These are phyloP conservation scores for Hephaestus fuliginosus DNA, from an alignment of 2,797 vertebrate species.

Conservation along the genomic window DNA sequence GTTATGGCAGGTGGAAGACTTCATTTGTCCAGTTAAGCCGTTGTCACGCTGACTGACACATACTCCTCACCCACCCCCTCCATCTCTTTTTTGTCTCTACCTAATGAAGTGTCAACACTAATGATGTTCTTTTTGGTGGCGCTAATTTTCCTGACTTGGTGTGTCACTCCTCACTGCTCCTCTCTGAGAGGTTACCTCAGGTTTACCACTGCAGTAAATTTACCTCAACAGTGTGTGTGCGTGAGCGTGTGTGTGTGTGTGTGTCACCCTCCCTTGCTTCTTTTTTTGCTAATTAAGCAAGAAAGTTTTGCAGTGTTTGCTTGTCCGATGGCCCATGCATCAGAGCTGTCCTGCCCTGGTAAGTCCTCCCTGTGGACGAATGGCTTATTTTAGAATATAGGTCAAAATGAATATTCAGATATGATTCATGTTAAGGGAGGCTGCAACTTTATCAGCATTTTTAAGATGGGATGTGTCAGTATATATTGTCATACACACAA, in stretches of 20 bases:
- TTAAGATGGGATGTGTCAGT: not conserved
- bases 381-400: constrained; percentile 66
- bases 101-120: constrained; percentile 66
- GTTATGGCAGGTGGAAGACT: constrained; percentile 42
- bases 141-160: constrained; percentile 57
- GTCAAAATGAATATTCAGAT: constrained; percentile 67
- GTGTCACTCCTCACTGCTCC: constrained; percentile 48
- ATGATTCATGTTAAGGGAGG: constrained; percentile 36
- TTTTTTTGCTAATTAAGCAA: constrained; percentile 64
- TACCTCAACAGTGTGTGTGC: constrained; percentile 7
- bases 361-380: constrained; percentile 44
- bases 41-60: constrained; percentile 42
- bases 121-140: constrained; percentile 55
- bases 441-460: constrained; percentile 15
- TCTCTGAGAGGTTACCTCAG: constrained; percentile 49
- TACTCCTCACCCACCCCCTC: constrained; percentile 21
- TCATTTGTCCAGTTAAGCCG: constrained; percentile 54
- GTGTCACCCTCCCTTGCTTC: constrained; percentile 12
- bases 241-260: not conserved
- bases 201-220: constrained; percentile 42
- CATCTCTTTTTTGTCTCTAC: constrained; percentile 12
- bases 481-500: not conserved
- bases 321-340: constrained; percentile 59
- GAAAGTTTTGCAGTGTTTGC: constrained; percentile 66
- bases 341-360: constrained; percentile 55